A percentile compares a stretch with the other conserved stretches of the same genome.
Evolutionary conservation across 2,888 invertebrate species (phyloP).

Genomic region (Dryobotodes eremita): DNA sequence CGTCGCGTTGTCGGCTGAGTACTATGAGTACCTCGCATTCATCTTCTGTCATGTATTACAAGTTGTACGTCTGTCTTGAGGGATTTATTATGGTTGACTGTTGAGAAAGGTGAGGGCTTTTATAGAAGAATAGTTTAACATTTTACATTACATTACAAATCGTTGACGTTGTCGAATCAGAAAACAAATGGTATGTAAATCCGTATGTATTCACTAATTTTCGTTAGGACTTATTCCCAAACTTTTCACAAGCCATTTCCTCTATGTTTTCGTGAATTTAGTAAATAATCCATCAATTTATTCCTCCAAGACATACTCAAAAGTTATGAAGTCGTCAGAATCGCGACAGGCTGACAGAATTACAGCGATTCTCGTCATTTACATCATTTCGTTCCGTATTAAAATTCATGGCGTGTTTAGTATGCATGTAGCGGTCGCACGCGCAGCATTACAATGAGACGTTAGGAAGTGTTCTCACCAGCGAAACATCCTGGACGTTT

Average conservation of each 20-base stretch:
- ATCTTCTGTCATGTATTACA: conserved; percentile 54
- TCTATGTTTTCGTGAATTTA: neutral
- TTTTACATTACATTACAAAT: too few species aligned
- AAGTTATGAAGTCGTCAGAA: conserved; percentile 35
- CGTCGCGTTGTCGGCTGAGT: conserved; percentile 32
- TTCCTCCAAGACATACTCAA: conserved; percentile 2
- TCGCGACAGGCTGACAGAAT: conserved; percentile 42
- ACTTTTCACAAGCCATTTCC: neutral
- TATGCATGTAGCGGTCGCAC: conserved; percentile 68
- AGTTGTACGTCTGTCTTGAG: conserved; percentile 6
- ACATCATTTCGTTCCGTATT: conserved; percentile 64
- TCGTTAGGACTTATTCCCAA: neutral
- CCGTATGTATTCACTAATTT: neutral
- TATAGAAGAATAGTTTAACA: neutral
- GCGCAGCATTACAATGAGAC: conserved; percentile 76
- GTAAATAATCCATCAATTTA: neutral
- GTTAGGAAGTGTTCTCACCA: conserved; percentile 41
- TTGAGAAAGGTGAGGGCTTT: neutral
- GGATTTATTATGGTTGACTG: neutral
- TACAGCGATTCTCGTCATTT: conserved; percentile 48
- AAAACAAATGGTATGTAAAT: neutral
- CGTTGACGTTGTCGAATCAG: neutral
- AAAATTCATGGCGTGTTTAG: conserved; percentile 67
- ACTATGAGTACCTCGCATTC: conserved; percentile 33
- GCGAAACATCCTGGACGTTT: neutral